Evolutionary conservation across 2,113 vertebrate species (phyloP).

Genomic region (Anguilla japonica): DNA sequence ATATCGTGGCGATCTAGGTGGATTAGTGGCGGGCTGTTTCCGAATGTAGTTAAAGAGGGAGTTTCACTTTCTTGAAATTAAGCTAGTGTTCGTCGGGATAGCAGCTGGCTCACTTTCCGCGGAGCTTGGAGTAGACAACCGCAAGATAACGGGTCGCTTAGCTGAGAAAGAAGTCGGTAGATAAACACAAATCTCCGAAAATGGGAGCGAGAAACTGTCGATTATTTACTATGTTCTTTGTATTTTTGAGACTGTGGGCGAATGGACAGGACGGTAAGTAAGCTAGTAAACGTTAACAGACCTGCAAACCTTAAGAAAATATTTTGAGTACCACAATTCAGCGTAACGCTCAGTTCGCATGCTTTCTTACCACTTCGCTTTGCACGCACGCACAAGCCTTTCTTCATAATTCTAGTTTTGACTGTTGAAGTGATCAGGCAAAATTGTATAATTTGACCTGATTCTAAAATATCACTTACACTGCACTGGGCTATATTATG

Average conservation of each 20-base stretch:
- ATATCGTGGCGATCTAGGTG: background rate
- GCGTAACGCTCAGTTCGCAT: too few species aligned
- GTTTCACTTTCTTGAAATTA: conserved; percentile 3
- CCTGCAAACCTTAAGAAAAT: too few species aligned
- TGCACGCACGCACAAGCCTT: too few species aligned
- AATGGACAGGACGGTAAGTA: background rate
- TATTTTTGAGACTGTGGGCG: background rate
- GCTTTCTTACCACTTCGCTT: too few species aligned
- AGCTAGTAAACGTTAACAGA: background rate
- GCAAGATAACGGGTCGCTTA: background rate
- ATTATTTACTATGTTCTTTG: background rate
- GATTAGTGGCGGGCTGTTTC: background rate
- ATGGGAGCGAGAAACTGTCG: background rate
- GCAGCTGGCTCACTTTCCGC: background rate
- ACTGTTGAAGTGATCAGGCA: too few species aligned
- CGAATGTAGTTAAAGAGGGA: background rate
- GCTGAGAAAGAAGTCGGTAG: background rate
- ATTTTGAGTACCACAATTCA: too few species aligned
- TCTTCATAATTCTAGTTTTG: too few species aligned
- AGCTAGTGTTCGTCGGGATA: background rate
- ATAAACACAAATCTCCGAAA: background rate
- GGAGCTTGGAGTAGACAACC: background rate
- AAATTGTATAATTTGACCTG: too few species aligned
- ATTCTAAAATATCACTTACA: too few species aligned
- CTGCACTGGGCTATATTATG: too few species aligned